These are phyloP conservation scores for Folsomia manolachei DNA, from an alignment of 2,888 invertebrate species.

Conservation along the genomic window DNA sequence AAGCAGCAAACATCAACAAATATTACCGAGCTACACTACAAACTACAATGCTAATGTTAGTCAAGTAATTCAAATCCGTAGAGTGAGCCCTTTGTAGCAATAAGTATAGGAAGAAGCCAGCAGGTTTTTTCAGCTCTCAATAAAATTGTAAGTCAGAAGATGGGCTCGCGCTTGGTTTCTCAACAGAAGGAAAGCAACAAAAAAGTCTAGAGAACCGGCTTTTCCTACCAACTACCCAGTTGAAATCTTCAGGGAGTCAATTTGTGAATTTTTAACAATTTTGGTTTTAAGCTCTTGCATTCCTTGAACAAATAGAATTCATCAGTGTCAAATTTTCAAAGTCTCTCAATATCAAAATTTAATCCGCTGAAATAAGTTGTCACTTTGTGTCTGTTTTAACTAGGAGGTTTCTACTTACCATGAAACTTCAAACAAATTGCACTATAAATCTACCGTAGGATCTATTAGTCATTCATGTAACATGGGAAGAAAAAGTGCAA, in stretches of 20 bases:
- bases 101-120: neutral
- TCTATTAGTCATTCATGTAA: too few species aligned
- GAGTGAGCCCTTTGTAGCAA: too few species aligned
- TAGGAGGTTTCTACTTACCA: too few species aligned
- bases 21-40: neutral
- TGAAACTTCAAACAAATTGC: neutral
- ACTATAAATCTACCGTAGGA: neutral
- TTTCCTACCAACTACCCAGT: too few species aligned
- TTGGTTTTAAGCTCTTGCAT: neutral
- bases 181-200: too few species aligned
- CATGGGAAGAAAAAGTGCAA: neutral
- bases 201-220: too few species aligned
- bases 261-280: neutral
- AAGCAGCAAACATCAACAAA: conserved; percentile 7
- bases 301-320: neutral
- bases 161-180: neutral
- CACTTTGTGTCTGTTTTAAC: neutral
- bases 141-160: neutral
- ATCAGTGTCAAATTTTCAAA: neutral
- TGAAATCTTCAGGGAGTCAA: neutral
- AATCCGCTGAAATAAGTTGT: neutral
- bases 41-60: neutral
- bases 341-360: neutral
- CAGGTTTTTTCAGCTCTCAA: neutral
- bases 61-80: neutral